Conservation (phyloP, 1,140 invertebrate genomes). For the Galendromus occidentalis region DNA sequence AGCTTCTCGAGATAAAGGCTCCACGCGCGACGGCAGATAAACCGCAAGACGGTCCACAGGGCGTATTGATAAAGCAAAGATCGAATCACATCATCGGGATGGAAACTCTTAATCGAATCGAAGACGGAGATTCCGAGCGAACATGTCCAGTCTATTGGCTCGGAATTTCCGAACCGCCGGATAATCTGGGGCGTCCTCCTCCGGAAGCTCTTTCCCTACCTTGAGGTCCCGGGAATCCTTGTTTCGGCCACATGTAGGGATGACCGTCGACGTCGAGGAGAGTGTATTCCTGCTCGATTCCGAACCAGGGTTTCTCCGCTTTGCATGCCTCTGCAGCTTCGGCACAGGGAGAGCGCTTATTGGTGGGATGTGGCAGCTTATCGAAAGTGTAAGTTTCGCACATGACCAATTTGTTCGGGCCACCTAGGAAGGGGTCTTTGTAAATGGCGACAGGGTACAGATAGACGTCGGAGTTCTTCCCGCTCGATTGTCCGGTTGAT, state of each 20-base stretch:
- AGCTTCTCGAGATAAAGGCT: no score
- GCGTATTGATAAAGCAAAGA: no score
- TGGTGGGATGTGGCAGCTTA: slow-evolving; percentile 38
- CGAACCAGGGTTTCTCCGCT: slow-evolving; percentile 76
- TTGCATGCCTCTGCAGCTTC: slow-evolving; percentile 17
- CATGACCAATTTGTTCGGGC: slow-evolving; percentile 68
- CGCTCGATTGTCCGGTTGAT: slow-evolving; percentile 43
- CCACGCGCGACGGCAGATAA: no score
- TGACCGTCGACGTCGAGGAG: slow-evolving; percentile 66
- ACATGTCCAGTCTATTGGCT: no score
- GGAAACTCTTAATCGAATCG: no score
- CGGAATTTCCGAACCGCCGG: no score
- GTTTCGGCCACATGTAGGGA: slow-evolving; percentile 85
- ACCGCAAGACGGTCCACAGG: no score
- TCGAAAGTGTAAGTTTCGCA: slow-evolving; percentile 55
- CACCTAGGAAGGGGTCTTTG: slow-evolving; percentile 65
- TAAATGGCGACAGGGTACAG: slow-evolving; percentile 67
- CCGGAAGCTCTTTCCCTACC: slow-evolving; percentile 21
- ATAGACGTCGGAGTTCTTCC: slow-evolving; percentile 56
- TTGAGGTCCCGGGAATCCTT: slow-evolving; percentile 73
- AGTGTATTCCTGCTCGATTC: slow-evolving; percentile 82
- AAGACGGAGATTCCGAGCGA: no score
- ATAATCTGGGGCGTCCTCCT: no score
- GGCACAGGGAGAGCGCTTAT: slow-evolving; percentile 23
- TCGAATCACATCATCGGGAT: no score